Conservation (phyloP, 2,113 vertebrate genomes). For the Irena cyanogastra region DNA sequence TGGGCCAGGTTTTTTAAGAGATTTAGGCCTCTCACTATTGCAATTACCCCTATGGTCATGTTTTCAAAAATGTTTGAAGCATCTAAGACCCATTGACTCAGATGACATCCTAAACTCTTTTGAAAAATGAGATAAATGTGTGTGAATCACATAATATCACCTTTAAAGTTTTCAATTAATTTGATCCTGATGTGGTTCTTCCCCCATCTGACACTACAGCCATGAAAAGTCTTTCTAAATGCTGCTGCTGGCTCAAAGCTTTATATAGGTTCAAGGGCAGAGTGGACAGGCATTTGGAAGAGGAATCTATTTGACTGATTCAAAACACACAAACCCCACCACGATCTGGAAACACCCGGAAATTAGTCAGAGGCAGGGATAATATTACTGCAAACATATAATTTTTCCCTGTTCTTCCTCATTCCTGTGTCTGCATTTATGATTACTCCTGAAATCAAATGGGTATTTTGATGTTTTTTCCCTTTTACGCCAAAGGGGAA, state of each 20-base stretch:
- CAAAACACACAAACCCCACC: not conserved
- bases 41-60: not conserved
- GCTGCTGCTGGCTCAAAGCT: not conserved
- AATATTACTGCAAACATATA: not conserved
- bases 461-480: not conserved
- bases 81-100: not conserved
- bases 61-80: not conserved
- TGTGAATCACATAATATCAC: not conserved
- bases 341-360: not conserved
- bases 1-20: not conserved
- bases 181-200: not conserved
- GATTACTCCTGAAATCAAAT: not conserved
- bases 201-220: not conserved
- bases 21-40: not conserved
- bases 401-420: not conserved
- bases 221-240: not conserved
- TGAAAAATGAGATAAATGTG: not conserved
- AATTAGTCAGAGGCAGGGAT: not conserved
- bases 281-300: not conserved
- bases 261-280: not conserved
- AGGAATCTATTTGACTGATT: not conserved
- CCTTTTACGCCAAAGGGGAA: not conserved
- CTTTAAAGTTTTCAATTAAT: not conserved
- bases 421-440: not conserved
- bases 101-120: not conserved